phyloP scores from a whole-genome alignment of 2,797 vertebrate genomes.

The Lepilemur ruficaudatus region DNA sequence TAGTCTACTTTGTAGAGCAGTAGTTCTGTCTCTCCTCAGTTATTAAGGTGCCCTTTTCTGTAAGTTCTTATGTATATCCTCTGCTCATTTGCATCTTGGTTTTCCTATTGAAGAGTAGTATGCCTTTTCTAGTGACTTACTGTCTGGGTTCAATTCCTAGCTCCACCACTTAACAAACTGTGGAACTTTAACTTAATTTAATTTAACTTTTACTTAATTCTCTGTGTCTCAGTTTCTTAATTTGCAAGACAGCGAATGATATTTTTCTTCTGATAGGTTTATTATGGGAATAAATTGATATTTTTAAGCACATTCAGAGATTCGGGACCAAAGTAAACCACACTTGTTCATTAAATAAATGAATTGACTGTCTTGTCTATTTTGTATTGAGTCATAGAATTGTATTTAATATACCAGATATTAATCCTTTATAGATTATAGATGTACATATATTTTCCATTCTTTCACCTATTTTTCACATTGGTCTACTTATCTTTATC shows the following conservation, averaged over 20 bases:
- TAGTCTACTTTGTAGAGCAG: not conserved
- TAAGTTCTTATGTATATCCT: not conserved
- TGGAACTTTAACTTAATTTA: not conserved
- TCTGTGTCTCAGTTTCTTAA: not conserved
- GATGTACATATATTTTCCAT: not conserved
- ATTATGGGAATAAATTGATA: not conserved
- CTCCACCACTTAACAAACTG: not conserved
- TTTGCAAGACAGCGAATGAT: not conserved
- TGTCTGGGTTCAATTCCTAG: not conserved
- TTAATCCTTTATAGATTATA: not conserved
- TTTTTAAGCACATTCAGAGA: not conserved
- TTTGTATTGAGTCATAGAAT: not conserved
- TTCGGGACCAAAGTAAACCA: not conserved
- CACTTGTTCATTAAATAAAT: not conserved
- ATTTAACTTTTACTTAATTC: not conserved
- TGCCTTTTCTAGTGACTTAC: not conserved
- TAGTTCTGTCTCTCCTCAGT: not conserved
- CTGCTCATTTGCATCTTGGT: not conserved
- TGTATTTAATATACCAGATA: not conserved
- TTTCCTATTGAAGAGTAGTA: not conserved
- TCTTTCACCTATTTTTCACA: not conserved
- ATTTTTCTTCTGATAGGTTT: not conserved
- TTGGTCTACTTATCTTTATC: not conserved
- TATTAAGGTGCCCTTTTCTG: not conserved
- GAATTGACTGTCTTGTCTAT: constrained; percentile 1